Conservation (phyloP, 1,140 invertebrate genomes). For the Tetragnatha versicolor region DNA sequence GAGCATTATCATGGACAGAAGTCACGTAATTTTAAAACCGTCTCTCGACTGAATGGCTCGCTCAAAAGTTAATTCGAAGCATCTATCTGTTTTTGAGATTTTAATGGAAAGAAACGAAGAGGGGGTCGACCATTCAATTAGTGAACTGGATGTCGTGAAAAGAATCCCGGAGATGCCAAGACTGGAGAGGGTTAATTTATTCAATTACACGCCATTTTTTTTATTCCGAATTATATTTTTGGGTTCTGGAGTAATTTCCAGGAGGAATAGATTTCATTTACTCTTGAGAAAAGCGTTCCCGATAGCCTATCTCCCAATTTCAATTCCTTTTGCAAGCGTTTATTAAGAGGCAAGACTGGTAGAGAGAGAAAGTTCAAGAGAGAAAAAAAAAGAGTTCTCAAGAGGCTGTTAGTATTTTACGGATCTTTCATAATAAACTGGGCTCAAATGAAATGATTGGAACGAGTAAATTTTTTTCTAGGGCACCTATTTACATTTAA, state of each 20-base stretch:
- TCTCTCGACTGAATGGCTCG: neutral
- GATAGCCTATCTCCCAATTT: neutral
- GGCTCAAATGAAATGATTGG: too few species aligned
- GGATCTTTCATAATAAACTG: too few species aligned
- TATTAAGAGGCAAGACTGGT: conserved; percentile 3
- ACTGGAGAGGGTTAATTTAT: conserved; percentile 23
- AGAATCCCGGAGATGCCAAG: conserved; percentile 17
- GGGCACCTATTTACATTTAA: too few species aligned
- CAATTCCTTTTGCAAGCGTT: neutral
- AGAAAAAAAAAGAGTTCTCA: too few species aligned
- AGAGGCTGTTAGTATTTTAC: too few species aligned
- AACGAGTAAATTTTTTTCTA: too few species aligned
- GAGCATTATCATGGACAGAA: conserved; percentile 1
- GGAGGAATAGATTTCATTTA: conserved; percentile 7
- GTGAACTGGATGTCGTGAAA: conserved; percentile 16
- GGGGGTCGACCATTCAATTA: conserved; percentile 16
- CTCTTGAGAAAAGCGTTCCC: neutral
- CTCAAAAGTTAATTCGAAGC: conserved; percentile 8
- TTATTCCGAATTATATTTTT: conserved; percentile 15
- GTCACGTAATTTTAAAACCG: conserved; percentile 19
- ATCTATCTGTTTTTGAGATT: conserved; percentile 32
- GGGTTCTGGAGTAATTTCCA: neutral
- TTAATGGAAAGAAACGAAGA: too few species aligned
- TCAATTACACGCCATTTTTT: conserved; percentile 24
- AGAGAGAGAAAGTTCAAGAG: too few species aligned